Conservation (phyloP, 2,797 vertebrate genomes). For the Urosaurus nigricauda region DNA sequence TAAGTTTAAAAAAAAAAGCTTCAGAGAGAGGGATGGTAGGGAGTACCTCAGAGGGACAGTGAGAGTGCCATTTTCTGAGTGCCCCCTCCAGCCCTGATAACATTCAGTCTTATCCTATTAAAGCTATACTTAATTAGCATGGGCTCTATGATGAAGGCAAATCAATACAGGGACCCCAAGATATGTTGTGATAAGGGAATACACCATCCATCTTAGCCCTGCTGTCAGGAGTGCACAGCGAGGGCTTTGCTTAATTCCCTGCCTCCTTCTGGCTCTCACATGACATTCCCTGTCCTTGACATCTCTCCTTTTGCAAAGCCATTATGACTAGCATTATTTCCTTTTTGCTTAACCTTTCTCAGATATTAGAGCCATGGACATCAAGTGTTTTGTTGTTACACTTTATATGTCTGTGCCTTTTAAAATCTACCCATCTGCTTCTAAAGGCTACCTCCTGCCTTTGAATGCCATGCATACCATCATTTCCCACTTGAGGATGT, state of each 20-base stretch:
- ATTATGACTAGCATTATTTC: neutral
- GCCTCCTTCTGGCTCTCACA: slow-evolving; percentile 8
- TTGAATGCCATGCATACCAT: neutral
- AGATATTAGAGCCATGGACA: accelerated
- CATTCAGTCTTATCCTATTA: neutral
- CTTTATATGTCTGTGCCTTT: neutral
- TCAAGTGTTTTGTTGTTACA: neutral
- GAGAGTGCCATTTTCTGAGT: neutral
- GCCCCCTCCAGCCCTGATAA: neutral
- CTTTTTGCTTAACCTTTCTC: neutral
- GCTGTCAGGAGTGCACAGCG: slow-evolving; percentile 2
- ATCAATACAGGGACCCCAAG: slow-evolving; percentile 12
- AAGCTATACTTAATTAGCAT: slow-evolving; percentile 31
- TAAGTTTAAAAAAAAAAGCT: neutral
- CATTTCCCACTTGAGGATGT: neutral
- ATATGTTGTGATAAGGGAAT: slow-evolving; percentile 2
- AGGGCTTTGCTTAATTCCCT: neutral
- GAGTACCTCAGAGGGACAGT: neutral
- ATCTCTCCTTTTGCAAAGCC: slow-evolving; percentile 25
- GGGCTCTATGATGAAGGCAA: neutral
- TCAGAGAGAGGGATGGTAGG: neutral
- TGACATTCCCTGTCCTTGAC: slow-evolving; percentile 43
- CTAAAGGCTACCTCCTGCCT: slow-evolving; percentile 9
- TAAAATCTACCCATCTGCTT: neutral
- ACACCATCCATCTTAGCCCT: slow-evolving; percentile 23